phyloP scores from a whole-genome alignment of 2,113 vertebrate genomes.

The Marcusenius ussheri region DNA sequence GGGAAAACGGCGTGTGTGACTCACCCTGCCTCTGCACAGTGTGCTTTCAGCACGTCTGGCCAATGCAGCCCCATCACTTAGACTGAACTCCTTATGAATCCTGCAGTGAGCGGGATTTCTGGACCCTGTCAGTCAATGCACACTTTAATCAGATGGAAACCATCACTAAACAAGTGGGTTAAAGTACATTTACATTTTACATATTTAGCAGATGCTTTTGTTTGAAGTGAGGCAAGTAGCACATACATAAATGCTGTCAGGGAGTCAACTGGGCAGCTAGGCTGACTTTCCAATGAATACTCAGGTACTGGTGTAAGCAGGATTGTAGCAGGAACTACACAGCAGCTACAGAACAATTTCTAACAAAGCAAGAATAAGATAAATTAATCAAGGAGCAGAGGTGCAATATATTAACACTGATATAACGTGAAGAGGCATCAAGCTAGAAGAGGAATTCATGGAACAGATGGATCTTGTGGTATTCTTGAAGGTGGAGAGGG shows the following conservation, averaged over 20 bases:
- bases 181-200: not conserved
- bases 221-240: not conserved
- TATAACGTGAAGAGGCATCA: not conserved
- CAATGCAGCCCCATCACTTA: no score
- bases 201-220: not conserved
- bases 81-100: not conserved
- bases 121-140: not conserved
- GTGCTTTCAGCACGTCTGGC: not conserved
- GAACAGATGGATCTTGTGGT: not conserved
- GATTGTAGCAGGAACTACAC: not conserved
- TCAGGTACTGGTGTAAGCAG: not conserved
- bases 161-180: not conserved
- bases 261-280: not conserved
- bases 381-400: not conserved
- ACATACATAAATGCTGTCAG: not conserved
- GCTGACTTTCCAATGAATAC: not conserved
- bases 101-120: not conserved
- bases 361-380: not conserved
- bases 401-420: not conserved
- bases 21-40: not conserved
- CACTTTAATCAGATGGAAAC: not conserved
- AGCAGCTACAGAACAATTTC: not conserved
- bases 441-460: not conserved
- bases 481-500: not conserved
- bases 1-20: not conserved